Conservation (phyloP, 2,797 vertebrate species). For the Chrysolophus pictus region DNA sequence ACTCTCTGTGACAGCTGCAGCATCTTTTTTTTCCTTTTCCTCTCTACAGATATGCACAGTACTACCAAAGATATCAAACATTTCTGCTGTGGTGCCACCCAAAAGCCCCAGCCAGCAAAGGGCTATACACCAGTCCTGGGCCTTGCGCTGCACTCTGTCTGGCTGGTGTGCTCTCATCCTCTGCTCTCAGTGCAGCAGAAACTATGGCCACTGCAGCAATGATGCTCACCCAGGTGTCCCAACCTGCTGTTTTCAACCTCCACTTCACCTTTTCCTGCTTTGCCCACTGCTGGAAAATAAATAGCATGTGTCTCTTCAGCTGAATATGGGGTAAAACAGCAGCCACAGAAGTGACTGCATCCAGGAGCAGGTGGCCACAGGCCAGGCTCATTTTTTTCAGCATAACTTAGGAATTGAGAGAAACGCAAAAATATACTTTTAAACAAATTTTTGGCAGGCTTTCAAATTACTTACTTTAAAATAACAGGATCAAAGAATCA, state of each 20-base stretch:
- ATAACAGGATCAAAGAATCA: too few species aligned
- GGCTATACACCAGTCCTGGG: not conserved
- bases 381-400: not conserved
- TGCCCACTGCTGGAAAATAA: not conserved
- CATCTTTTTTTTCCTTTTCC: not conserved
- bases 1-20: not conserved
- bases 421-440: not conserved
- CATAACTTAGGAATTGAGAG: not conserved
- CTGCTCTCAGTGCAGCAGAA: not conserved
- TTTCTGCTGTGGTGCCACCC: not conserved
- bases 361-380: not conserved
- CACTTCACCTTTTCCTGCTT: not conserved
- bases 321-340: not conserved
- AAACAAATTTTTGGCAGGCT: not conserved
- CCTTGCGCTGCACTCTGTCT: not conserved
- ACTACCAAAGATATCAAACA: not conserved
- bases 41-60: not conserved
- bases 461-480: not conserved
- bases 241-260: not conserved
- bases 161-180: not conserved
- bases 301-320: not conserved
- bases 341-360: not conserved
- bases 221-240: not conserved
- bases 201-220: not conserved
- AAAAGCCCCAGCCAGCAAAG: fast-evolving